Evolutionary conservation across 1,140 invertebrate genomes (phyloP).

Genomic region (Lasioglossum albipes): DNA sequence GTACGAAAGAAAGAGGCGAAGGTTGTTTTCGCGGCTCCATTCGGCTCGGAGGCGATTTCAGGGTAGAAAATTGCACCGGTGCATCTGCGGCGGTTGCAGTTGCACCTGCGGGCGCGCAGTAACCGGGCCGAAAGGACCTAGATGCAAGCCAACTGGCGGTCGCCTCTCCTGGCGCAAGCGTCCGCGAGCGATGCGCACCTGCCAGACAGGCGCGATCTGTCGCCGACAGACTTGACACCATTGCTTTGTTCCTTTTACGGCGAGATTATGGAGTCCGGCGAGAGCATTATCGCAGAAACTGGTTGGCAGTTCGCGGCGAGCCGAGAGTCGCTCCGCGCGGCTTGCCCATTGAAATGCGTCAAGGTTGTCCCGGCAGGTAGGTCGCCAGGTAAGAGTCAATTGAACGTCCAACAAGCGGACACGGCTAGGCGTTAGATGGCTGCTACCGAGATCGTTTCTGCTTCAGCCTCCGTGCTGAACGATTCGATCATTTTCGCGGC

Average conservation of each 20-base stretch:
- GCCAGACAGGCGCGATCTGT: slow-evolving; percentile 31
- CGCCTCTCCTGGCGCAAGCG: background rate
- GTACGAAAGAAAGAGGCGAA: background rate
- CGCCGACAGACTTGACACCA: slow-evolving; percentile 60
- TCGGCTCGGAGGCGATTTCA: slow-evolving; percentile 3
- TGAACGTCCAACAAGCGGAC: slow-evolving; percentile 35
- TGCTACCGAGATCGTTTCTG: background rate
- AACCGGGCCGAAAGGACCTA: background rate
- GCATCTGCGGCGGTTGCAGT: slow-evolving; percentile 28
- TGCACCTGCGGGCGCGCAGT: slow-evolving; percentile 34
- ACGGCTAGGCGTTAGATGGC: slow-evolving; percentile 22
- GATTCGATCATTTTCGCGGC: too few relatives aligned
- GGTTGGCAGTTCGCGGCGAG: slow-evolving; percentile 34
- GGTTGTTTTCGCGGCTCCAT: background rate
- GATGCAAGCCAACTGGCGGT: background rate
- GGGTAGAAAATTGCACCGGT: slow-evolving; percentile 35
- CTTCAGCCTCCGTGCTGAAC: too few relatives aligned
- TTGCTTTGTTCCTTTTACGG: slow-evolving; percentile 65
- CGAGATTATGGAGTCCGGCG: slow-evolving; percentile 58
- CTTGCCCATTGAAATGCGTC: slow-evolving; percentile 51
- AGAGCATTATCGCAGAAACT: slow-evolving; percentile 60
- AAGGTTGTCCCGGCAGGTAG: slow-evolving; percentile 61
- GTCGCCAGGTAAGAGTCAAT: slow-evolving; percentile 53
- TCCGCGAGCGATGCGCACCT: slow-evolving; percentile 20
- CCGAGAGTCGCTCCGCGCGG: background rate